Conservation (phyloP, 2,888 invertebrate genomes). For the Acronicta leporina region DNA sequence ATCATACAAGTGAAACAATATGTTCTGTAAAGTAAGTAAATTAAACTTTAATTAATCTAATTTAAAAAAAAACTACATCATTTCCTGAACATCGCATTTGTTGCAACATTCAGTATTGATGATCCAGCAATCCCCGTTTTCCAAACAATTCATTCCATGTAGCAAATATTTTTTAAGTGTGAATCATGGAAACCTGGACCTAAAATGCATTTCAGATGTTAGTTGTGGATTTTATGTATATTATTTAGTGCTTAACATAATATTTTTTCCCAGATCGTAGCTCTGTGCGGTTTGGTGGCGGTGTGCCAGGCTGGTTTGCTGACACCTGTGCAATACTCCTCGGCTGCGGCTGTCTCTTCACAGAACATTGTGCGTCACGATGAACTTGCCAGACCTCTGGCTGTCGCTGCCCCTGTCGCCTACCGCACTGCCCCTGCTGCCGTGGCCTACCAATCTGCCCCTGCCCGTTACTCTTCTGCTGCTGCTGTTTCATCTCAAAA, state of each 20-base stretch:
- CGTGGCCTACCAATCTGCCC: constrained; percentile 58
- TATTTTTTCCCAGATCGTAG: constrained; percentile 65
- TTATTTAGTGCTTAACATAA: too few relatives aligned
- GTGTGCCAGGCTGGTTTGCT: constrained; percentile 71
- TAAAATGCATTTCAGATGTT: too few relatives aligned
- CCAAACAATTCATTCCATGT: too few relatives aligned
- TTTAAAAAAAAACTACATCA: neutral
- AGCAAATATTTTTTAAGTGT: too few relatives aligned
- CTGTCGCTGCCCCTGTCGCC: constrained; percentile 31
- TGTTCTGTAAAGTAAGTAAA: constrained; percentile 56
- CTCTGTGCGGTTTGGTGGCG: constrained; percentile 69
- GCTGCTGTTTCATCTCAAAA: constrained; percentile 72
- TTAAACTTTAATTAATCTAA: neutral
- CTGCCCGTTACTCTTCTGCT: constrained; percentile 71
- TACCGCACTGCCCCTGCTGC: constrained; percentile 52
- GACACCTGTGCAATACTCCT: constrained; percentile 62
- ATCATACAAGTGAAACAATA: constrained; percentile 63
- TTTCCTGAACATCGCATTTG: too few relatives aligned
- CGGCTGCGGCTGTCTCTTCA: constrained; percentile 62
- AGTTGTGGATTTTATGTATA: too few relatives aligned
- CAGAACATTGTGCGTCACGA: constrained; percentile 71
- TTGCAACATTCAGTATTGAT: too few relatives aligned
- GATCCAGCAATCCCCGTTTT: too few relatives aligned
- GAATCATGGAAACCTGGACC: too few relatives aligned
- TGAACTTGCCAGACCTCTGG: constrained; percentile 28